These are phyloP conservation scores for Cheilosia soror DNA, from an alignment of 2,888 invertebrate genomes.

Conservation along the genomic window DNA sequence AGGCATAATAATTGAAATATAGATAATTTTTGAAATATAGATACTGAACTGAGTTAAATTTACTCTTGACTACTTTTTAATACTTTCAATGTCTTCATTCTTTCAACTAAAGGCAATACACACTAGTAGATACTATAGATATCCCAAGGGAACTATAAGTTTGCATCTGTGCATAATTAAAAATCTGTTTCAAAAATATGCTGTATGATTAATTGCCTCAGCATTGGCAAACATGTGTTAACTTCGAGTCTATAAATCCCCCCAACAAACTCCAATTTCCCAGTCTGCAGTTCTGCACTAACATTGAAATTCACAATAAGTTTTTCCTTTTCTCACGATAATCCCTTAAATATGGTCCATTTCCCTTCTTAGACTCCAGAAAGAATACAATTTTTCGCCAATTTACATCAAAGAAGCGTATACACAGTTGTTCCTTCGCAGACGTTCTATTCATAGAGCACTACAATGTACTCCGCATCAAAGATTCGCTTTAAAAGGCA, in stretches of 20 bases:
- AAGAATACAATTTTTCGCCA: conserved; percentile 56
- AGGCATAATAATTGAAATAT: no score
- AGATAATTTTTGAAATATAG: no score
- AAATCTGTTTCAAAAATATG: not conserved
- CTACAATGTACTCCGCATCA: not conserved
- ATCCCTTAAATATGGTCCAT: conserved; percentile 28
- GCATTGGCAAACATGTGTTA: conserved; percentile 9
- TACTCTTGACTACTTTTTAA: no score
- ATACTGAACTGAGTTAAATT: no score
- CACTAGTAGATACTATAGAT: no score
- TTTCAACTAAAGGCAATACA: no score
- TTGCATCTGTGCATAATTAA: not conserved
- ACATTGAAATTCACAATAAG: conserved; percentile 27
- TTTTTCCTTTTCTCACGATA: conserved; percentile 44
- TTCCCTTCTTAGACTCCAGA: conserved; percentile 19
- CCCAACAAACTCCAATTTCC: not conserved
- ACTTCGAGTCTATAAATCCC: not conserved
- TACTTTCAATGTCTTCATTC: no score
- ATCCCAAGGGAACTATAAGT: no score
- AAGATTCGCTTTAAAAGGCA: not conserved
- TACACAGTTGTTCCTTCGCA: conserved; percentile 2
- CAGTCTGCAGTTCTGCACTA: not conserved
- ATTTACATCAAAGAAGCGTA: conserved; percentile 60
- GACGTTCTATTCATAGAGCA: conserved; percentile 21
- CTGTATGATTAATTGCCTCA: conserved; percentile 11